These are phyloP conservation scores for Drosophila bocqueti DNA, from an alignment of 1,140 invertebrate species.

Conservation along the genomic window DNA sequence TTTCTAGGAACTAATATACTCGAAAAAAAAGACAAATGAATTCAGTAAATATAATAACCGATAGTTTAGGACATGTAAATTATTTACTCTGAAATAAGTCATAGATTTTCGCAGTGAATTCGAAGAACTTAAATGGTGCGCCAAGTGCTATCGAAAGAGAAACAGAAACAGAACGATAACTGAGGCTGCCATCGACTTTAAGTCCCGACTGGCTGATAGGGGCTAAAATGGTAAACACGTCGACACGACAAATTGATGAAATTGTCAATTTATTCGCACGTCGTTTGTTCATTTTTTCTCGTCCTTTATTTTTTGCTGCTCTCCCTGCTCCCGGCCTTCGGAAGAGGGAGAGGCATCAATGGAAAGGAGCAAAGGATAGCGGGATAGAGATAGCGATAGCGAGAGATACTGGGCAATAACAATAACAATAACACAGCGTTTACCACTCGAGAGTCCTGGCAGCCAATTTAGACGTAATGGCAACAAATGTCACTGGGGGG, in stretches of 20 bases:
- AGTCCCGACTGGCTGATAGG: conserved; percentile 12
- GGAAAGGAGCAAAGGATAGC: not conserved
- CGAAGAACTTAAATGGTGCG: conserved; percentile 3
- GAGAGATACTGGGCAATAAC: conserved; percentile 18
- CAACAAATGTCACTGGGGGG: conserved; percentile 73
- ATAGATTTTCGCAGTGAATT: not conserved
- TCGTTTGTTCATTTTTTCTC: conserved; percentile 57
- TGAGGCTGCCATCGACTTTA: conserved; percentile 11
- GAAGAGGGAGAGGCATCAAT: not conserved
- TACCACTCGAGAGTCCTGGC: conserved; percentile 76
- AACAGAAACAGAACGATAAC: not conserved
- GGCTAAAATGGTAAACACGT: conserved; percentile 61
- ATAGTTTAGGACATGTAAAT: too few relatives aligned
- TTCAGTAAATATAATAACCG: too few relatives aligned
- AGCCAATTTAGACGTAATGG: conserved; percentile 80
- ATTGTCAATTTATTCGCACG: conserved; percentile 79
- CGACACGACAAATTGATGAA: conserved; percentile 67
- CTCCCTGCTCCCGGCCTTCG: not conserved
- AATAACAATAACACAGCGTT: conserved; percentile 80
- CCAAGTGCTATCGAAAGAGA: not conserved
- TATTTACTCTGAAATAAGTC: too few relatives aligned
- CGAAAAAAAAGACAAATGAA: too few relatives aligned
- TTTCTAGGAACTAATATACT: too few relatives aligned
- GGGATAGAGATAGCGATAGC: conserved; percentile 1
- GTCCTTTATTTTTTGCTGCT: not conserved